Evolutionary conservation across 2,797 vertebrate genomes (phyloP), one percentile per base, ranked within the genome.

Genomic region (Pristis pectinata): DNA sequence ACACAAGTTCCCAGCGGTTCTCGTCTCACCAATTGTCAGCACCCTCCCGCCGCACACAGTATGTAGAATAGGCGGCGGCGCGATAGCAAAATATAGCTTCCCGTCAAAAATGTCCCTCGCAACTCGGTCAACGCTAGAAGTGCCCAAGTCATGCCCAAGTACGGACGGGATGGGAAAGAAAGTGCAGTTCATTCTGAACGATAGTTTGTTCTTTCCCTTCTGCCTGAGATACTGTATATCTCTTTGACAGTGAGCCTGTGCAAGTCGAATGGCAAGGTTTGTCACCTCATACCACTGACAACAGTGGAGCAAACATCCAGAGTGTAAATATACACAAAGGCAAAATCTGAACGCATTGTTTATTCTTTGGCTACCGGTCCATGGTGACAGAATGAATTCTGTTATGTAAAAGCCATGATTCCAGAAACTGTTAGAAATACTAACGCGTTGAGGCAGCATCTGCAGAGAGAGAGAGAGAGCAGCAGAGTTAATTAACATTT

Each of bases 1-100:
- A 85, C 82, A 85, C 82, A 85, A 10, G 82, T 85, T 85, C 82
- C 82, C 44, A 30, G 49, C 49, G 49, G 82, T 85, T 85, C 82
- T 44, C 49, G 30, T 49, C 82, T 49, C 49, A 56, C 5, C 83
- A 53, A 30, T 61, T 61, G 85, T 30, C 56, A 53, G 11, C 13
- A 89, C n/a, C 85, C 34, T n/a, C 30, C 61, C 30, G 53, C n/a
- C 34, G 37, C 9, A 10, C 59, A 22, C 15, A 22, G 19, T 64
- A 10, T 30, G 9, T 80, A 3, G 1, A 83, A 24, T 34, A 11
- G 24, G 53, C 24, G 13, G 9, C 56, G 34, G 53, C 30, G 10
- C 27, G 3, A 37, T 34, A 59, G 83, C 24, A 59, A 59, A 1
- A 61, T 17, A 15, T 27, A 11, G 15, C 83, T 59, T 44, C 30